Base-by-base conservation (phyloP, 1,140 invertebrate species). In the Venustaconcha ellipsiformis region DNA sequence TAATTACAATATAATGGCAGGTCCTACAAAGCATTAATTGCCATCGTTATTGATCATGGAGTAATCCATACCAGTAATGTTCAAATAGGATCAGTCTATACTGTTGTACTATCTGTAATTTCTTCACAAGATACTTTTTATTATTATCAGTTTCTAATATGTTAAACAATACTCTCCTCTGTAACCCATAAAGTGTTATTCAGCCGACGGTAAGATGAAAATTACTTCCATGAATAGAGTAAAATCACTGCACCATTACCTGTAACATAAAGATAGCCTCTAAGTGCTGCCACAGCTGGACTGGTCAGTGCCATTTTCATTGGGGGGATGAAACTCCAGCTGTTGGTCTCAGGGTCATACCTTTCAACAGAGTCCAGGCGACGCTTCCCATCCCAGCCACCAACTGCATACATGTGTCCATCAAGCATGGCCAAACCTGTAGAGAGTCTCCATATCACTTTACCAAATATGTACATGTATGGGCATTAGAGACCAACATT, bases 311-410 rank as follows among this genome's bases (percentile, higher is more conserved):
- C 89, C 76, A 91, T 88, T 67, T 90, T 90, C 96, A 98, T 97
- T 26, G 93, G 91, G 18, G 95, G 93, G 66, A 97, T 94, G 64
- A 83, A 80, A 20, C 92, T 91, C 96, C 96, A 98, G 82, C 94
- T 93, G 80, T 94, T 93, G 67, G 92, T 93, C 79, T 92, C 92
- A 14, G 94, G 93, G 91, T 97, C 94, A 89, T 94, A 96, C 85
- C 95, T 93, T 91, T 98, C 96, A 3, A 96, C 96, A 82, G 87
- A 86, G 80, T 94, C 93, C n/a, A 95, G 89, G 81, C 94, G 94
- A 87, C 93, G 93, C 91, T 94, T 94, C 18, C 94, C 93, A 89
- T 95, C 94, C 88, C 94, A 95, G 26, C 95, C 95, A 59, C 95
- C 95, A 57, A 95, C 93, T 20, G 93, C 94, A 91, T 94, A 95